phyloP scores from a whole-genome alignment of 2,888 invertebrate species.

The Metalampra italica region DNA sequence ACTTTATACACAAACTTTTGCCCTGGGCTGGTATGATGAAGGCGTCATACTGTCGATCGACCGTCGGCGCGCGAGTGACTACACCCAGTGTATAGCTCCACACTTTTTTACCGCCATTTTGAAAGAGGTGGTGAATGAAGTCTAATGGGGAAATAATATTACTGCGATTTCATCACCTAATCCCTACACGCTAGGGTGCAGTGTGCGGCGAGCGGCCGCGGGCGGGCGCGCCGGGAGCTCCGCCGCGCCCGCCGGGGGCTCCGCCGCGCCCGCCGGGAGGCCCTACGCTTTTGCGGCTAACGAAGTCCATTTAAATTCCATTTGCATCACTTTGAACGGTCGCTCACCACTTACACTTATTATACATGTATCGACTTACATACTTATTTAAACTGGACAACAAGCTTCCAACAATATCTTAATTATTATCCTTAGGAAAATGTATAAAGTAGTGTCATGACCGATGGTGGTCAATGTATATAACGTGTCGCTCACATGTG shows the following conservation, averaged over 20 bases:
- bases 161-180: slow-evolving; percentile 33
- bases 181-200: slow-evolving; percentile 41
- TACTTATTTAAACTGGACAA: no score
- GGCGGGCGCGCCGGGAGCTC: slow-evolving; percentile 37
- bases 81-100: not conserved
- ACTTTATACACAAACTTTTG: no score
- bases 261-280: slow-evolving; percentile 15
- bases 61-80: not conserved
- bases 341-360: no score
- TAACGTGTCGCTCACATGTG: no score
- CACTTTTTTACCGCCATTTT: slow-evolving; percentile 62
- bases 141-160: slow-evolving; percentile 75
- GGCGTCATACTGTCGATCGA: no score
- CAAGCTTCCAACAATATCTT: no score
- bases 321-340: slow-evolving; percentile 18
- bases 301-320: slow-evolving; percentile 53
- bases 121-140: slow-evolving; percentile 75
- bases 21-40: slow-evolving; percentile 24
- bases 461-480: no score
- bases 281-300: slow-evolving; percentile 55
- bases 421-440: no score
- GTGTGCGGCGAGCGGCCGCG: slow-evolving; percentile 29
- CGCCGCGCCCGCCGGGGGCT: slow-evolving; percentile 20
- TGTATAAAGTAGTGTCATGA: no score
- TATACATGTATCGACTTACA: no score